Evolutionary conservation across 2,888 invertebrate genomes (phyloP), one percentile per base, ranked within the genome.

Genomic region (Hemaris fuciformis): DNA sequence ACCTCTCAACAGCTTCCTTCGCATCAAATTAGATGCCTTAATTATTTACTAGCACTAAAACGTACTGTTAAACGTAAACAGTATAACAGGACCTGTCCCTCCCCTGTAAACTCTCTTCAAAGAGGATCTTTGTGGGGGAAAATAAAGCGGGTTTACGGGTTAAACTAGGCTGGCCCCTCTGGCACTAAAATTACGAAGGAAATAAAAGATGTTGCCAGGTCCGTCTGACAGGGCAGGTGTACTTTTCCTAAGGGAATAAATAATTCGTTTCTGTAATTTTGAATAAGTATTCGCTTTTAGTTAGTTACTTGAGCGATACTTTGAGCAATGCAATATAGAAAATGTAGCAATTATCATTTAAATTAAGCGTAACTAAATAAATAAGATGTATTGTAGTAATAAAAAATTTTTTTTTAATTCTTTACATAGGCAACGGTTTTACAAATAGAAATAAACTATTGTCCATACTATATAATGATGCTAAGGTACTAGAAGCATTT

Each of bases 21-120:
- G 79, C 91, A 92, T 91, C 91, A 91, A 92, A 92, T 92, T 92
- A 91, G 87, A 83, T 72, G 84, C 80, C 87, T 84, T 88, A 88
- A 89, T 90, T 91, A 90, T 92, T 91, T 90, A 91, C 89, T 86
- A 84, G 85, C 84, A 88, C 81, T 92, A 89, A 91, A 91, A 88
- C 86, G 72, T 80, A 79, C 79, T 79, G 83, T 81, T 84, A 84
- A 83, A 81, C 76, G 69, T 74, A 76, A 74, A 77, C 84, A 84
- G 73, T 65, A 67, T 75, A 83, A 73, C 70, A 65, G 80, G 89
- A 87, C 77, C 88, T 82, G 73, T 81, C 79, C 77, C 75, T 67
- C 73, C 31, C 75, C 67, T 67, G 70, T 67, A 45, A 64, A 63
- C 67, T 61, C 67, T 63, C 70, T 71, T 66, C 65, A 74, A 73